Conservation (phyloP, 1,140 invertebrate species). For the Bicyclus anynana region DNA sequence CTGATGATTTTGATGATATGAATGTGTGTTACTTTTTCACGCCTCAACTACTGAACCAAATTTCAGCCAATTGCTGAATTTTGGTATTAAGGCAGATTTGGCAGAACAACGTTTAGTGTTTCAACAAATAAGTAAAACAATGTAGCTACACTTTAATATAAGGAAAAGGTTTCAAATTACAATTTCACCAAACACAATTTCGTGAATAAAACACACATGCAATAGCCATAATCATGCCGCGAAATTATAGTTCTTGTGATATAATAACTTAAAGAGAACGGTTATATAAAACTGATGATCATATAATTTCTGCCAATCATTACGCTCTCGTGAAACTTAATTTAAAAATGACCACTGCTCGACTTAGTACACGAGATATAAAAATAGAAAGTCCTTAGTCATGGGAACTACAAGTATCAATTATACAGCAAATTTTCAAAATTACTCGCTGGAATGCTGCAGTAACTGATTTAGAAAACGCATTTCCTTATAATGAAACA, state of each 20-base stretch:
- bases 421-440: constrained; percentile 13
- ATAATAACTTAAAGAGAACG: constrained; percentile 16
- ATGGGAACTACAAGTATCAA: constrained; percentile 19
- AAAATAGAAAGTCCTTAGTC: constrained; percentile 55
- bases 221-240: neutral
- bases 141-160: too few relatives aligned
- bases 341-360: constrained; percentile 38
- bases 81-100: too few relatives aligned
- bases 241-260: constrained; percentile 11
- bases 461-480: constrained; percentile 28
- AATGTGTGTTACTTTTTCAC: too few relatives aligned
- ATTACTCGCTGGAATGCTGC: constrained; percentile 10
- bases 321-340: constrained; percentile 41
- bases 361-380: constrained; percentile 28
- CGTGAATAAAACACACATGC: neutral
- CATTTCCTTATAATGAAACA: constrained; percentile 15
- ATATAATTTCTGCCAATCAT: constrained; percentile 38
- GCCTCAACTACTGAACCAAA: too few relatives aligned
- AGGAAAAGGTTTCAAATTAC: too few relatives aligned
- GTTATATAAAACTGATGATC: constrained; percentile 31
- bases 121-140: too few relatives aligned
- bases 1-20: too few relatives aligned
- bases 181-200: neutral
- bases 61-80: too few relatives aligned
- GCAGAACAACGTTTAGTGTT: too few relatives aligned